A percentile compares a stretch with the other conserved stretches of the same genome.
phyloP scores from a whole-genome alignment of 37 sponge, comb jelly and placozoan species.

The Dysidea cf. avara region DNA sequence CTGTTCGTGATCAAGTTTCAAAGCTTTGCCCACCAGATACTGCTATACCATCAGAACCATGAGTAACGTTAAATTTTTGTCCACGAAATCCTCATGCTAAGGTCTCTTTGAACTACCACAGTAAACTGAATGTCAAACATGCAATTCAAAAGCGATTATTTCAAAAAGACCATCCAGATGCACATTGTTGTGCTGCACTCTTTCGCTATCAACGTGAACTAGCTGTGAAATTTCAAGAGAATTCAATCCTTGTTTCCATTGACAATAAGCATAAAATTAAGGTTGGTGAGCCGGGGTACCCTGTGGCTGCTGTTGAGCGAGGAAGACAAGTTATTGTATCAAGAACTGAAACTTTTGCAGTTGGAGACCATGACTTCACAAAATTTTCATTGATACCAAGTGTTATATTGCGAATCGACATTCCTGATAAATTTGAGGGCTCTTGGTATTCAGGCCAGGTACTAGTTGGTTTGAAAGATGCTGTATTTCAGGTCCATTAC shows the following conservation, averaged over 20 bases:
- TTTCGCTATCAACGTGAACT: slow-evolving; percentile 31
- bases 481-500: slow-evolving; percentile 41
- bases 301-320: slow-evolving; percentile 47
- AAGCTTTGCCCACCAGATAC: no score
- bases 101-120: slow-evolving; percentile 17
- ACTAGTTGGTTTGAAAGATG: slow-evolving; percentile 45
- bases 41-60: slow-evolving; percentile 32
- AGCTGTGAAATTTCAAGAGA: slow-evolving; percentile 15
- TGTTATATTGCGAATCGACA: slow-evolving; percentile 27
- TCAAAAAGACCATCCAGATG: slow-evolving; percentile 19
- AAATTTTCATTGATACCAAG: no score
- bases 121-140: slow-evolving; percentile 39
- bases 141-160: slow-evolving; percentile 31
- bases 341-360: slow-evolving; percentile 10
- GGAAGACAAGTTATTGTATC: slow-evolving; percentile 31
- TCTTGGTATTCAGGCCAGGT: slow-evolving; percentile 50
- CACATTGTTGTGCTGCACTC: slow-evolving; percentile 32
- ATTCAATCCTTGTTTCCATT: slow-evolving; percentile 12
- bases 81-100: slow-evolving; percentile 20
- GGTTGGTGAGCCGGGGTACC: no score
- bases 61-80: slow-evolving; percentile 29
- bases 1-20: no score
- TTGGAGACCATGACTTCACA: no score
- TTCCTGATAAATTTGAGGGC: slow-evolving; percentile 29
- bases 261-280: slow-evolving; percentile 57